phyloP scores from a whole-genome alignment of 2,113 vertebrate genomes.

The Bujurquina vittata region DNA sequence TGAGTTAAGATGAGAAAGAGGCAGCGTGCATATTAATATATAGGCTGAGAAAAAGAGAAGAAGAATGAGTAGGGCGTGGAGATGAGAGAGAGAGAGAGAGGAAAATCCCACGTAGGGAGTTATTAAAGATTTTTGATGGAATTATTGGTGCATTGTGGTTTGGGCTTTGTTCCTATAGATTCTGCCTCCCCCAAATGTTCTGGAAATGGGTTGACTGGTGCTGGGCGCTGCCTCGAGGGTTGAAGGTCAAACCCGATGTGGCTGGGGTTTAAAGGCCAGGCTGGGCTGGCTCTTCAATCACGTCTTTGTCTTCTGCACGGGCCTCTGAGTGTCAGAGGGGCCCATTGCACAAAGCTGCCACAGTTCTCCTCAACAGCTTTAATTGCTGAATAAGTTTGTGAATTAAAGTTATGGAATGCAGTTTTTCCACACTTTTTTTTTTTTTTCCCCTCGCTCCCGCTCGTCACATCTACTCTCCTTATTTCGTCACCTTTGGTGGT shows the following conservation, averaged over 20 bases:
- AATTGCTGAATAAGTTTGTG: conserved; percentile 71
- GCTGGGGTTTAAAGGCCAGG: conserved; percentile 69
- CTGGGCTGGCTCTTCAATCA: conserved; percentile 74
- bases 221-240: conserved; percentile 62
- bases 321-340: conserved; percentile 68
- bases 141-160: conserved; percentile 5
- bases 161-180: conserved; percentile 12
- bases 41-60: not conserved
- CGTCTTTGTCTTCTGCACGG: conserved; percentile 77
- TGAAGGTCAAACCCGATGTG: conserved; percentile 72
- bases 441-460: conserved; percentile 12
- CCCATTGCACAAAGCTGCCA: conserved; percentile 77
- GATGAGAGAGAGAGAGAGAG: not conserved
- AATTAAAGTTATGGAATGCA: conserved; percentile 75
- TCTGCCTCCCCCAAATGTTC: not conserved
- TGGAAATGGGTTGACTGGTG: conserved; percentile 23
- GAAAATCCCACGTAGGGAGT: not conserved
- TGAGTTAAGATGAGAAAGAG: conserved; percentile 28
- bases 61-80: not conserved
- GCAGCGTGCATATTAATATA: conserved; percentile 2
- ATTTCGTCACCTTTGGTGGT: conserved; percentile 47
- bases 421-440: conserved; percentile 49
- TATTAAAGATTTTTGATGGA: conserved; percentile 5
- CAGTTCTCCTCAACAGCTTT: conserved; percentile 75
- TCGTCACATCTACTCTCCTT: conserved; percentile 35